Base-by-base conservation (phyloP, 1,140 invertebrate species). In the Drosophila simulans region DNA sequence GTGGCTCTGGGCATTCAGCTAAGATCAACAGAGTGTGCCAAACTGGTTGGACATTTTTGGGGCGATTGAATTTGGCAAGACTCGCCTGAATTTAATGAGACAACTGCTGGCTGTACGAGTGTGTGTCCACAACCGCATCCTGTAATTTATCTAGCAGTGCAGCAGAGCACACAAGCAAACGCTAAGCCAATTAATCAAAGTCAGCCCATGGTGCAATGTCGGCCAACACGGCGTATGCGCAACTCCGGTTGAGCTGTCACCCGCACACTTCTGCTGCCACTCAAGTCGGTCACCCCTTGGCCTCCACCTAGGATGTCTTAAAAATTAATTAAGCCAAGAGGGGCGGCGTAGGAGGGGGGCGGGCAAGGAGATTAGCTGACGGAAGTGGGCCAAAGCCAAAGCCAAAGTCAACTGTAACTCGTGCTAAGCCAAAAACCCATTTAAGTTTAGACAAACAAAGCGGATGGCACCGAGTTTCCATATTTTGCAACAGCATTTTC, bases 251-350 rank as follows among this genome's bases (percentile, higher is more conserved):
- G 52, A 59, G 69, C 58, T 59, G 42, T 52, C 55, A 68, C 51
- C 72, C 56, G 48, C 55, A 60, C 58, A 31, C 55, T 75, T 57
- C 10, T 10, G 11, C 2, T 22, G 11, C 48, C 20, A 5, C 42
- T 11, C 37, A n/a, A 8, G 17, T 40, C 40, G 13, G n/a, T n/a
- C 48, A 11, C 3, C 13, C 48, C 27, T 45, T 11, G 37, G 54
- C 37, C 42, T 20, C 17, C 42, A 70, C 57, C 56, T 56, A 76
- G 63, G 57, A 55, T 63, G 75, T 48, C 80, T 84, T 84, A 70
- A 76, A 84, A 84, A 83, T 83, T 84, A 83, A 83, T 83, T 84
- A 84, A 80, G 74, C 42, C 40, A 46, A 15, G 31, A 31, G 8
- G 31, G 27, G 7, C 27, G 27, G 27, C 0, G 5, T 7, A 27